Percentiles rank a stretch among this genome's conserved stretches.
phyloP scores from a whole-genome alignment of 2,888 invertebrate genomes.

The Hyposoter didymator region DNA sequence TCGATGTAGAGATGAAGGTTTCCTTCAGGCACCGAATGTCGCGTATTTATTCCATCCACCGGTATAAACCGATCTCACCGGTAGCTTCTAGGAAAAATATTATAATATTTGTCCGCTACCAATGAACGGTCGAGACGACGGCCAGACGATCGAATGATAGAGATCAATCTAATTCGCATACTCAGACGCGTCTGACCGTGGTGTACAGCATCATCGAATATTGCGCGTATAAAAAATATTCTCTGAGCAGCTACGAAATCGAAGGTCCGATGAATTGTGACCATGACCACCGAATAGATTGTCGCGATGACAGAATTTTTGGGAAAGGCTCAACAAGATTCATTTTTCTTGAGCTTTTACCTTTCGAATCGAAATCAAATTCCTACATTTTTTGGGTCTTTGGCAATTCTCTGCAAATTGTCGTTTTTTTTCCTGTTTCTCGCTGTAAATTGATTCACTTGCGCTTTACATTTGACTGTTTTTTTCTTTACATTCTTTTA shows the following conservation, averaged over 20 bases:
- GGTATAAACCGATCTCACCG: conserved; percentile 50
- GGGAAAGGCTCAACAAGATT: not conserved
- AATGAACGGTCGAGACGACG: conserved; percentile 82
- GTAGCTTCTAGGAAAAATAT: conserved; percentile 78
- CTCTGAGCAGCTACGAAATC: not conserved
- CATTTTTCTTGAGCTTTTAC: not conserved
- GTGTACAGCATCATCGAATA: conserved; percentile 38
- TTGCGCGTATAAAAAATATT: conserved; percentile 42
- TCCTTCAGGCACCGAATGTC: not conserved
- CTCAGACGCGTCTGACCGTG: conserved; percentile 73
- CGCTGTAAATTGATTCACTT: not conserved
- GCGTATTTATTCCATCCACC: not conserved
- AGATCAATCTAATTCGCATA: conserved; percentile 83
- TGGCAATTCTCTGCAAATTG: not conserved
- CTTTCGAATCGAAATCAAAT: not conserved
- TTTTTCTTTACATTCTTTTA: not conserved
- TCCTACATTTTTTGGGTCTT: not conserved
- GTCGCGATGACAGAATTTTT: not conserved
- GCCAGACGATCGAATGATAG: conserved; percentile 83
- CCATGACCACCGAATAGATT: conserved; percentile 28
- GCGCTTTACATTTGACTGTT: not conserved
- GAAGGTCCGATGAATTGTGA: conserved; percentile 7
- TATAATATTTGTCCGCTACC: conserved; percentile 77
- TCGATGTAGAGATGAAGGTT: not conserved
- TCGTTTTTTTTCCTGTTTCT: not conserved